A percentile compares a stretch with the other conserved stretches of the same genome.
phyloP scores from a whole-genome alignment of 2,888 invertebrate species.

The Aproaerema taeniolella region DNA sequence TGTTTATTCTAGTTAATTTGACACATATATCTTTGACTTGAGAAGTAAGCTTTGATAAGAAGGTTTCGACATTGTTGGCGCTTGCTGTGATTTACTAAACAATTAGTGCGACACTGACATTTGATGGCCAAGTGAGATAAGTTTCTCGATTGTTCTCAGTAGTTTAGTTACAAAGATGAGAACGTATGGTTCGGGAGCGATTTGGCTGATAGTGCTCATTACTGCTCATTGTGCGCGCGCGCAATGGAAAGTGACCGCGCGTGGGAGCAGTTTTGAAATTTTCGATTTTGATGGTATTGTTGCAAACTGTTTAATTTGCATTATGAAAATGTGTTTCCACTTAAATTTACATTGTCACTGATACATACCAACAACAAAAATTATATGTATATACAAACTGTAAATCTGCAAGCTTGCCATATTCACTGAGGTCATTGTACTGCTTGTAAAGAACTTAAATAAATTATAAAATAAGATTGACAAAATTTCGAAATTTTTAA shows the following conservation, averaged over 20 bases:
- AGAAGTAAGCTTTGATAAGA: constrained; percentile 12
- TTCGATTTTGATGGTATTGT: too few relatives aligned
- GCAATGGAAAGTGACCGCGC: constrained; percentile 41
- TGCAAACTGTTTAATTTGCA: too few relatives aligned
- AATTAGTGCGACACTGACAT: constrained; percentile 54
- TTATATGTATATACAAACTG: too few relatives aligned
- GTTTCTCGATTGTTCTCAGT: constrained; percentile 70
- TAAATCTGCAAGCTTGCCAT: too few relatives aligned
- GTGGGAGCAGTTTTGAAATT: constrained; percentile 31
- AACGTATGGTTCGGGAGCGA: constrained; percentile 43
- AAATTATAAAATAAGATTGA: too few relatives aligned
- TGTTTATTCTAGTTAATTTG: constrained; percentile 2
- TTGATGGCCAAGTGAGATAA: constrained; percentile 61
- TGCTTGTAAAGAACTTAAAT: too few relatives aligned
- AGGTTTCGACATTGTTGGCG: constrained; percentile 13
- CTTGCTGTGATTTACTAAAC: constrained; percentile 37
- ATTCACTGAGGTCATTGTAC: too few relatives aligned
- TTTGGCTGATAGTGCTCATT: constrained; percentile 14
- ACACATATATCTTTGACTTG: constrained; percentile 1
- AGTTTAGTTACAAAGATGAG: constrained; percentile 33
- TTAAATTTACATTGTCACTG: too few relatives aligned
- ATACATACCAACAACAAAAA: too few relatives aligned
- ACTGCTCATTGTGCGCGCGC: too few relatives aligned
- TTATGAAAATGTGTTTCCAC: too few relatives aligned
- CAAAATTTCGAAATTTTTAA: too few relatives aligned